These are phyloP conservation scores for Danio kyathit DNA, from an alignment of 2,797 vertebrate genomes.

Conservation along the genomic window DNA sequence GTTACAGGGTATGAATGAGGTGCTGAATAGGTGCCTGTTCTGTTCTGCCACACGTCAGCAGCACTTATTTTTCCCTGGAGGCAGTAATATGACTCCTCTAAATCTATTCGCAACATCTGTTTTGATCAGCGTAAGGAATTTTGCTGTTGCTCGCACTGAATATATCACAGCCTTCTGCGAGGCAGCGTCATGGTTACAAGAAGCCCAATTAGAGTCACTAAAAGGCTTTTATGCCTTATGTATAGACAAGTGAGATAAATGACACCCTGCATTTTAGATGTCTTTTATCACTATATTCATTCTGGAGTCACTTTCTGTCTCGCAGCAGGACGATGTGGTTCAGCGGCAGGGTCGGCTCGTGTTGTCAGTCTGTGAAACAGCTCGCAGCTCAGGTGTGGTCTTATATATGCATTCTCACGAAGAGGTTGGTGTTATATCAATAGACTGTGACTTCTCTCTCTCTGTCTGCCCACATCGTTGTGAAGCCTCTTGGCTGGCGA, in stretches of 20 bases:
- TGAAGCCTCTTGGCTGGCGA: constrained; percentile 16
- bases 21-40: constrained; percentile 33
- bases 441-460: background rate
- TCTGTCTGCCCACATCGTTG: background rate
- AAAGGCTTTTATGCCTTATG: constrained; percentile 41
- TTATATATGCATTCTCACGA: constrained; percentile 59
- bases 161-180: constrained; percentile 51
- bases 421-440: constrained; percentile 36
- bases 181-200: constrained; percentile 44
- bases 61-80: constrained; percentile 33
- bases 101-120: constrained; percentile 48
- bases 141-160: constrained; percentile 19
- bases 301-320: constrained; percentile 31
- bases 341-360: constrained; percentile 1
- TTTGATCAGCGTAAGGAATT: constrained; percentile 47
- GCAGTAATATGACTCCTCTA: constrained; percentile 29
- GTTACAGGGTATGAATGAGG: constrained; percentile 40
- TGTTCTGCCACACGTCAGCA: constrained; percentile 41
- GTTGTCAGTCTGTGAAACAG: constrained; percentile 33
- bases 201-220: constrained; percentile 51
- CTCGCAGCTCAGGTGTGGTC: constrained; percentile 30
- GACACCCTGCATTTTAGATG: constrained; percentile 25
- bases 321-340: constrained; percentile 11
- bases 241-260: constrained; percentile 32
- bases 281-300: constrained; percentile 31